These are phyloP conservation scores for Luffia ferchaultella DNA, from an alignment of 2,888 invertebrate species.

Conservation along the genomic window DNA sequence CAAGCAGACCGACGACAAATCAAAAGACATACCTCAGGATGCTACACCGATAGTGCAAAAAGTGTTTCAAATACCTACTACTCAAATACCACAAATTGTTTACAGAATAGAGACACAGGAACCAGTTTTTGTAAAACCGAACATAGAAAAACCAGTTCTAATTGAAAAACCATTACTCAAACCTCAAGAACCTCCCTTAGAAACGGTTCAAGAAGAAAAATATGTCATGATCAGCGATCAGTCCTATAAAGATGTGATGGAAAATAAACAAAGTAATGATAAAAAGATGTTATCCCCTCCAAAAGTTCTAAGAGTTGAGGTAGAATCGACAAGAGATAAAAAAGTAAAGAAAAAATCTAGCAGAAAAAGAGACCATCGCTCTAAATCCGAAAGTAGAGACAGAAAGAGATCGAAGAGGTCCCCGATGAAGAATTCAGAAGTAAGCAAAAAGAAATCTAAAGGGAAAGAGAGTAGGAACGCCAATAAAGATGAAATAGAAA, in stretches of 20 bases:
- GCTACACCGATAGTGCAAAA: constrained; percentile 5
- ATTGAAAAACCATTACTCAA: neutral
- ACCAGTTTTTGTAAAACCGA: neutral
- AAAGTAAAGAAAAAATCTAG: constrained; percentile 16
- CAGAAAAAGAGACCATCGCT: constrained; percentile 18
- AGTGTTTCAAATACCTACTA: constrained; percentile 15
- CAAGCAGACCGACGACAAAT: constrained; percentile 17
- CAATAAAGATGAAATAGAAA: constrained; percentile 32
- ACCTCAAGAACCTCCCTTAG: neutral
- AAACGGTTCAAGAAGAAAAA: neutral
- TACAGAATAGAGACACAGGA: neutral
- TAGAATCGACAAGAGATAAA: constrained; percentile 9
- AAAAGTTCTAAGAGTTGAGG: neutral
- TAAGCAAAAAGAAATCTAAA: constrained; percentile 23
- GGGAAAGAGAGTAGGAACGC: constrained; percentile 13
- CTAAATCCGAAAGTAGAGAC: constrained; percentile 35
- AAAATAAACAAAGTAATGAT: constrained; percentile 17
- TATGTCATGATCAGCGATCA: neutral
- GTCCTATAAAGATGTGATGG: neutral
- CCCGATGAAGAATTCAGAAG: constrained; percentile 23
- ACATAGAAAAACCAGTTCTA: constrained; percentile 1
- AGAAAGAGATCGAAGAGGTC: constrained; percentile 23
- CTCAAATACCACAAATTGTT: neutral
- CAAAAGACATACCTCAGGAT: constrained; percentile 17
- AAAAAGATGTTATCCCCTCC: constrained; percentile 9